Conservation (phyloP, 2,888 invertebrate genomes). For the Argyresthia goedartella region DNA sequence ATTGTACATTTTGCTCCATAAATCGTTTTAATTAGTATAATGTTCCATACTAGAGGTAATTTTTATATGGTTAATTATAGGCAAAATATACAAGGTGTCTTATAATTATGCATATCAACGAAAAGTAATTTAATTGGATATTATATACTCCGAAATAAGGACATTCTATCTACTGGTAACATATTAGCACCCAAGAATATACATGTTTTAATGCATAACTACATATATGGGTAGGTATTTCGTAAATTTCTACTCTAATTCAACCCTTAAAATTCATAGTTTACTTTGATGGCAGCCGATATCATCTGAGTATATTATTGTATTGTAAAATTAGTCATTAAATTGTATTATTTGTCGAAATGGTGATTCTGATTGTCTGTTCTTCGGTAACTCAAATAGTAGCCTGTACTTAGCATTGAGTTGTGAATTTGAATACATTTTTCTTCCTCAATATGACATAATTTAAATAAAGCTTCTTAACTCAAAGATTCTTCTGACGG, state of each 20-base stretch:
- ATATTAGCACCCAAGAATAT: not conserved
- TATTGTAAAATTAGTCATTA: not conserved
- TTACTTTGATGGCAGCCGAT: too few species aligned
- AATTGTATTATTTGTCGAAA: not conserved
- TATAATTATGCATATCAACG: constrained; percentile 70
- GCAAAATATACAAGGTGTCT: constrained; percentile 65
- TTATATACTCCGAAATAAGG: not conserved
- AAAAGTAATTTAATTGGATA: constrained; percentile 36
- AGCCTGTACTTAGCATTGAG: too few species aligned
- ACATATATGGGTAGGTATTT: too few species aligned
- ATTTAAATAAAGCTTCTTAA: too few species aligned
- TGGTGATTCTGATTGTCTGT: not conserved
- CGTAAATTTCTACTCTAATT: too few species aligned
- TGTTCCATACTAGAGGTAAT: constrained; percentile 25
- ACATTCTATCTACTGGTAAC: not conserved
- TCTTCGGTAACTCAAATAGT: not conserved
- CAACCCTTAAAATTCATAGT: too few species aligned
- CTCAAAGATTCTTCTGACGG: too few species aligned
- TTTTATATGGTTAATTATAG: constrained; percentile 48
- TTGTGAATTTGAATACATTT: too few species aligned
- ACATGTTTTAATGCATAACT: not conserved
- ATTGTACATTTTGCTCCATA: constrained; percentile 37
- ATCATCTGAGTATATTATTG: not conserved
- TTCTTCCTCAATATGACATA: too few species aligned
- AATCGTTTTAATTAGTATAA: constrained; percentile 22